Evolutionary conservation across 2,113 vertebrate species (phyloP).

Genomic region (Syrmaticus mikado): DNA sequence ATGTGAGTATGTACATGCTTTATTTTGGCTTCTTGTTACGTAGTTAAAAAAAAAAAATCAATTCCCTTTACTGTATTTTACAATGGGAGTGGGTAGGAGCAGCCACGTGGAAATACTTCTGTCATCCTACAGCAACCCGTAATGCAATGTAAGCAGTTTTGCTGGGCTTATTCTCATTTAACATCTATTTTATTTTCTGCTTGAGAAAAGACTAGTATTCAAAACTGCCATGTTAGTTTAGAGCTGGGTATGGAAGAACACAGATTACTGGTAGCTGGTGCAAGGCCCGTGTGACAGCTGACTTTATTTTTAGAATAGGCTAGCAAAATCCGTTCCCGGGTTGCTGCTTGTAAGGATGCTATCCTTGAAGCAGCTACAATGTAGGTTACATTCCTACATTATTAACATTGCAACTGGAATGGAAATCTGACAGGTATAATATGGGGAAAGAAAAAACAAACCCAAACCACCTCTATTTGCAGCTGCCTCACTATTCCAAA

Average conservation of each 20-base stretch:
- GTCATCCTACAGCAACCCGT: not conserved
- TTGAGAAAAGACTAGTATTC: not conserved
- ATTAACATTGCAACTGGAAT: not conserved
- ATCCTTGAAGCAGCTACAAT: not conserved
- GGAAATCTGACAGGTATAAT: not conserved
- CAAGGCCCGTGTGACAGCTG: constrained; percentile 25
- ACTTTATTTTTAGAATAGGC: constrained; percentile 48
- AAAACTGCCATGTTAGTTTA: constrained; percentile 20
- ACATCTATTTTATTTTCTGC: constrained; percentile 5
- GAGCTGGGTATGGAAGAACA: constrained; percentile 32
- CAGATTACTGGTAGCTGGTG: constrained; percentile 33
- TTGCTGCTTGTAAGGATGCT: not conserved
- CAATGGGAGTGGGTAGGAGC: not conserved
- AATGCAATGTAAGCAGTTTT: not conserved
- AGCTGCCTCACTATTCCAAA: not conserved
- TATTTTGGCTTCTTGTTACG: not conserved
- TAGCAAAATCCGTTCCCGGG: not conserved
- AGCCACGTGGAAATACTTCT: not conserved
- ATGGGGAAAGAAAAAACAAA: not conserved
- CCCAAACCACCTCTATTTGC: not conserved
- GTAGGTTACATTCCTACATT: not conserved
- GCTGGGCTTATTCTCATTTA: not conserved
- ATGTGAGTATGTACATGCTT: not conserved
- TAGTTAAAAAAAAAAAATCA: too few species aligned
- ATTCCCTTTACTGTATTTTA: not conserved